Percentiles rank a stretch among this genome's conserved stretches.
phyloP scores from a whole-genome alignment of 2,113 vertebrate species.

The Spheniscus mendiculus region DNA sequence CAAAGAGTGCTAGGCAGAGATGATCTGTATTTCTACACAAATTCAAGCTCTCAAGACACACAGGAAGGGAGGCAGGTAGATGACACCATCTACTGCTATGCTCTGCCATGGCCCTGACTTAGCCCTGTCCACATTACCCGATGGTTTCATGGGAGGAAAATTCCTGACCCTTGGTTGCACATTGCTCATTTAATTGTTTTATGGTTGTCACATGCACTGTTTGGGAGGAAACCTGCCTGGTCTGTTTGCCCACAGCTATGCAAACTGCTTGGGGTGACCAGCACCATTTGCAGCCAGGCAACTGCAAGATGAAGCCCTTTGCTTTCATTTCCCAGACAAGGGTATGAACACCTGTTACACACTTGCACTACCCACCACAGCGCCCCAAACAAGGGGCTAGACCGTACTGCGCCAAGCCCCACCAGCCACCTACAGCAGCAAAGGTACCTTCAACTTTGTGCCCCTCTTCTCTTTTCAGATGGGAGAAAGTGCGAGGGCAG shows the following conservation, averaged over 20 bases:
- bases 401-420: too few species aligned
- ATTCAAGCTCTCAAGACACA: not conserved
- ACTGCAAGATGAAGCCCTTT: not conserved
- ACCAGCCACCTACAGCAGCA: not conserved
- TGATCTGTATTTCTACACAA: not conserved
- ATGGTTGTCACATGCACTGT: not conserved
- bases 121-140: not conserved
- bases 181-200: not conserved
- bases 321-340: not conserved
- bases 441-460: not conserved
- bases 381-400: not conserved
- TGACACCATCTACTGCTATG: not conserved
- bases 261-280: not conserved
- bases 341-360: not conserved
- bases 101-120: not conserved
- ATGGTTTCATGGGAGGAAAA: not conserved
- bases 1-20: not conserved
- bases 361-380: not conserved
- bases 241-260: not conserved
- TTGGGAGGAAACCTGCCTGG: not conserved
- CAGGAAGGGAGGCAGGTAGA: not conserved
- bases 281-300: not conserved
- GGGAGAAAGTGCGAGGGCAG: not conserved
- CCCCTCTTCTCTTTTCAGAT: not conserved
- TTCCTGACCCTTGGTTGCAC: not conserved